Evolutionary conservation across 2,888 invertebrate species (phyloP), one percentile per base, ranked within the genome.

Genomic region (Rotaria macrura): DNA sequence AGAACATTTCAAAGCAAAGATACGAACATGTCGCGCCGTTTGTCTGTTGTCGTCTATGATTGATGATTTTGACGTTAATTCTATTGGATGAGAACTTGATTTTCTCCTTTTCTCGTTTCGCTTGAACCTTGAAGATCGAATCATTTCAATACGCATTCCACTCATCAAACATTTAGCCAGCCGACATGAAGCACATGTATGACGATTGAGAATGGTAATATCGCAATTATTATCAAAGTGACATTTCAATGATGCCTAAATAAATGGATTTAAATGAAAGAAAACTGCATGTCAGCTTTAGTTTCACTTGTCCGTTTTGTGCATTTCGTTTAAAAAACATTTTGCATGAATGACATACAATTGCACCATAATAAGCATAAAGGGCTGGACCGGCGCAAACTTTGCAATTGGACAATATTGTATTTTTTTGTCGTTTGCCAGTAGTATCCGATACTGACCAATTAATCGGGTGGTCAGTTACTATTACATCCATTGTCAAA

Each of bases 111-210:
- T 34, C 34, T 14, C 29, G 9, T 14, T 10, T 17, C 34, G 4
- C 5, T 52, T 52, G 3, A 12, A 17, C 20, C 29, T 17, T 3
- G 20, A 34, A 65, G 1, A 6, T 20, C 65, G 34, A 34, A 65
- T 34, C 65, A 65, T 29, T 20, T 65, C 65, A 20, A 20, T 65
- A 65, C 20, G 20, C 90, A 90, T 90, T 79, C 90, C 90, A 72
- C 89, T 89, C 87, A 89, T 89, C 85, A 89, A 89, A 87, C 90
- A 90, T 86, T 89, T 89, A 54, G 89, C 87, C 38, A 90, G 87
- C 83, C 90, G 87, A 87, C 90, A 90, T 6, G 90, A 89, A 85
- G 90, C 90, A 87, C 90, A 90, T 87, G 90, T 90, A 49, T 90
- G 87, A 83, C 90, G 65, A 65, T 34, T 65, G 20, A 7, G 34